These are phyloP conservation scores for Rhinophrynus dorsalis DNA, from an alignment of 2,797 vertebrate species.

Conservation along the genomic window DNA sequence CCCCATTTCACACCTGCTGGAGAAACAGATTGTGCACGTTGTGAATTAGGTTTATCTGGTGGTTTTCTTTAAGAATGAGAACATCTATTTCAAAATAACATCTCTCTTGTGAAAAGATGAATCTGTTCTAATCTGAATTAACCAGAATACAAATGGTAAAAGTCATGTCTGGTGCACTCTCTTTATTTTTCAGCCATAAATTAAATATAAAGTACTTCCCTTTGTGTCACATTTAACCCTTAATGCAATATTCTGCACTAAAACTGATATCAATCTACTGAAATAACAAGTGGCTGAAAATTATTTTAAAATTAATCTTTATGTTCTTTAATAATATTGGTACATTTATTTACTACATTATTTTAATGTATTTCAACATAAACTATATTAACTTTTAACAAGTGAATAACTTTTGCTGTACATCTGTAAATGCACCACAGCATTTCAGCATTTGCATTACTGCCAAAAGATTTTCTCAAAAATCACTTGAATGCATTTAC, in stretches of 20 bases:
- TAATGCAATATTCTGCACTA: too few relatives aligned
- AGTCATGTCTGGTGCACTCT: too few relatives aligned
- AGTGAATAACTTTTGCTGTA: background rate
- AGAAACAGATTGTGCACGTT: slow-evolving; percentile 36
- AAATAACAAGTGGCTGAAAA: too few relatives aligned
- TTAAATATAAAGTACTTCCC: too few relatives aligned
- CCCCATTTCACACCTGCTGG: slow-evolving; percentile 46
- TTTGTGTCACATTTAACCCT: too few relatives aligned
- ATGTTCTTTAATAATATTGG: too few relatives aligned
- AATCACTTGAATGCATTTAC: background rate
- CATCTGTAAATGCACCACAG: background rate
- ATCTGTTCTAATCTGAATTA: slow-evolving; percentile 1
- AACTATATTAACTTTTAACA: too few relatives aligned
- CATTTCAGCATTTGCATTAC: background rate
- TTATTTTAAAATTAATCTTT: too few relatives aligned
- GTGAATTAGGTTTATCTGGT: slow-evolving; percentile 19
- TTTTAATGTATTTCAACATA: too few relatives aligned
- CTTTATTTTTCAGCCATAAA: background rate
- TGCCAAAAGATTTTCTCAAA: background rate
- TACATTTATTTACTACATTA: too few relatives aligned
- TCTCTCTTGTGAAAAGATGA: slow-evolving; percentile 3
- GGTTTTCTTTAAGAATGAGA: slow-evolving; percentile 21
- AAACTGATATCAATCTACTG: too few relatives aligned
- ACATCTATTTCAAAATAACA: slow-evolving; percentile 22
- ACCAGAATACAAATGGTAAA: background rate